Percentiles rank a stretch among this genome's conserved stretches.
Conservation (phyloP, 2,888 invertebrate species). For the Entomobrya multifasciata region DNA sequence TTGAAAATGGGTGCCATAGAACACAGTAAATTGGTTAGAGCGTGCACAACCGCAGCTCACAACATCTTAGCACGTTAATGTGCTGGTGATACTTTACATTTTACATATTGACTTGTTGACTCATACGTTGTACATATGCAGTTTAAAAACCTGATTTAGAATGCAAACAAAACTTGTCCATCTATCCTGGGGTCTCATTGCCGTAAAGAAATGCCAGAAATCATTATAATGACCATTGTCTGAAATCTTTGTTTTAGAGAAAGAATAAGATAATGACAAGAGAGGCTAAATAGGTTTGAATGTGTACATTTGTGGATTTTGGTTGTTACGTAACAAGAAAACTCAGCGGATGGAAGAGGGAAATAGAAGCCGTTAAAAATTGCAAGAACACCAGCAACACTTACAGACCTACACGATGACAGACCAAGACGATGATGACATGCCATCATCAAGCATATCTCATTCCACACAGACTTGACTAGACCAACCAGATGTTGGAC, state of each 20-base stretch:
- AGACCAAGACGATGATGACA: constrained; percentile 4
- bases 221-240: constrained; percentile 3
- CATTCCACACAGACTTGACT: constrained; percentile 7
- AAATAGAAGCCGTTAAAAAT: constrained; percentile 18
- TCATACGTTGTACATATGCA: no score
- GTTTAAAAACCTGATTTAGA: constrained; percentile 17
- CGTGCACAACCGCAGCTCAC: no score
- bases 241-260: not conserved
- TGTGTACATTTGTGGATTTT: not conserved
- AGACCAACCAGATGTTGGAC: not conserved
- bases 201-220: not conserved
- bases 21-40: no score
- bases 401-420: not conserved
- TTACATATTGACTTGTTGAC: no score
- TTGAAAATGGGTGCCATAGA: no score
- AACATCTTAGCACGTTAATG: no score
- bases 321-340: no score
- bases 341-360: not conserved
- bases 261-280: not conserved
- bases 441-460: constrained; percentile 9
- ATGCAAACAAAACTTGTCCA: not conserved
- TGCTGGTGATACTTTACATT: no score
- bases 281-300: not conserved
- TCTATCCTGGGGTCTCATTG: not conserved
- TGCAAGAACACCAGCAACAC: not conserved